Base-by-base conservation (phyloP, 2,888 invertebrate genomes). In the Synanthedon formicaeformis region DNA sequence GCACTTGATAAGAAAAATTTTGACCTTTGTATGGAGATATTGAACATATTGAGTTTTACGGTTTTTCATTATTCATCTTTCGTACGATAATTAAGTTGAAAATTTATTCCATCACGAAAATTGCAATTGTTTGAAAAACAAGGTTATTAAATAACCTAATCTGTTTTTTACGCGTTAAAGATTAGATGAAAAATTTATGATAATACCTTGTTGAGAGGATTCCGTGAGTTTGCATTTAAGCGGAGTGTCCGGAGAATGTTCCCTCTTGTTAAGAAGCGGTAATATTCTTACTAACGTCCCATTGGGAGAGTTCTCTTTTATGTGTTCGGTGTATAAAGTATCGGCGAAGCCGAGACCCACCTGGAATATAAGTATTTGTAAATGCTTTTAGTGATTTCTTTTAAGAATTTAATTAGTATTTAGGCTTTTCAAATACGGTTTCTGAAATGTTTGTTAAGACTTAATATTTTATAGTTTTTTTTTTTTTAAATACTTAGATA, bases 281-380 rank as follows among this genome's bases (percentile, higher is more conserved):
- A 96, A 75, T 4, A 90, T 89, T 67, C 94, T 91, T 10, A 96
- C 88, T 13, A 92, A 73, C 2, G 91, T 90, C 13, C 92, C 91
- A 50, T 91, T 89, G 0, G 88, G 82, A 0, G 92, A 90, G 74
- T 95, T 93, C 77, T 97, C 97, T 0, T 92, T 91, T 0, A 97
- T 89, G 56, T 95, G 94, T 1, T 95, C 92, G 51, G 93, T 93
- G 72, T 96, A 97, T 0, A 93, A 89, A 51, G 94, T 94, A 68
- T 97, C 96, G 5, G 94, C 94, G 71, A 97, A 97, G 1, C 96
- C 94, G 34, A 97, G 86, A 1, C 95, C 95, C 5, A 92, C 91
- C 87, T 94, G 69, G 0, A 61, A 56, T 55, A 56, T 48, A 53
- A 48, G 59, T 12, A 23, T 34, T 34, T 34, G 54, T 52, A 40